Evolutionary conservation across 2,797 vertebrate species (phyloP).

Genomic region (Paramormyrops hopkinsi): DNA sequence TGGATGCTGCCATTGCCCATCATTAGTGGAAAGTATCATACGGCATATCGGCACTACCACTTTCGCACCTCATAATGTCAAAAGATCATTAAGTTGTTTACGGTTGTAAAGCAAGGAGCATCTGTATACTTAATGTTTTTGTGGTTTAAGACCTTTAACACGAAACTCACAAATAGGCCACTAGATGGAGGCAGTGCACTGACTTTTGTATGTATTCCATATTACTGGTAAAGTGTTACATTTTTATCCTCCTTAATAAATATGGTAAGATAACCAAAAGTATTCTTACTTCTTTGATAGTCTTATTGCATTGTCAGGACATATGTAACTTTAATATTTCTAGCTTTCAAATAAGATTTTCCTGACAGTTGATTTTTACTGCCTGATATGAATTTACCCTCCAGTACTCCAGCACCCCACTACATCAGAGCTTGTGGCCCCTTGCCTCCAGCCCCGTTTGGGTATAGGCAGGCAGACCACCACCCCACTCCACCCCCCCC

Average conservation of each 20-base stretch:
- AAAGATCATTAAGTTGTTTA: neutral
- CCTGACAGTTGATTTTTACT: neutral
- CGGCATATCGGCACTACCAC: neutral
- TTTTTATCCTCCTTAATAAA: neutral
- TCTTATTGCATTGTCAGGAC: neutral
- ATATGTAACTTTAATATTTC: neutral
- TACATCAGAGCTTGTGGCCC: neutral
- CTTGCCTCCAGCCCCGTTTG: neutral
- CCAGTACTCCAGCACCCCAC: neutral
- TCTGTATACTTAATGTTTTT: neutral
- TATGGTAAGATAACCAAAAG: neutral
- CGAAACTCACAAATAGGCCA: neutral
- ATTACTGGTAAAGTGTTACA: neutral
- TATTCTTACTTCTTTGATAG: neutral
- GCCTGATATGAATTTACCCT: neutral
- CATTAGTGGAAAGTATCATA: neutral
- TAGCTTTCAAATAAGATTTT: neutral
- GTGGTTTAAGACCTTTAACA: neutral
- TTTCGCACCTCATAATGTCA: neutral
- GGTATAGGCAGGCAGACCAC: neutral
- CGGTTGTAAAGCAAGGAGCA: neutral
- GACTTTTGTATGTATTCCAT: neutral
- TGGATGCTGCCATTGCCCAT: neutral
- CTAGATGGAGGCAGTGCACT: constrained; percentile 18
- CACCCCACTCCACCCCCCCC: neutral